Base-by-base conservation (phyloP, 2,797 vertebrate genomes). In the Otus scops region DNA sequence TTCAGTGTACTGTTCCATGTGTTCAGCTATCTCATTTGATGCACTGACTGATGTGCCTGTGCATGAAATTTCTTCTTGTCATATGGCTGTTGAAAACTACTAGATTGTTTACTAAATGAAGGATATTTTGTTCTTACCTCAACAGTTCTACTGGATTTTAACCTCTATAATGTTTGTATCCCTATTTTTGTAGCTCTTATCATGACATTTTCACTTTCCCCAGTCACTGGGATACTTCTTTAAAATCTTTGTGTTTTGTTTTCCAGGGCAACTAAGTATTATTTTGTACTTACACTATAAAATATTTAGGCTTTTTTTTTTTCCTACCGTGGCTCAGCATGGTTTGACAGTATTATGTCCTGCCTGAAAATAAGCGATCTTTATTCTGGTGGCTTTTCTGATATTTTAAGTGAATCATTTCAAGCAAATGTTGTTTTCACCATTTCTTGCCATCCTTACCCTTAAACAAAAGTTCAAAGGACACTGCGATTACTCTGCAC, bases 21-120 rank as follows among this genome's bases (percentile, higher is more conserved):
- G 13, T 65, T 90, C 51, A 48, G 18, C 77, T 43, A 1, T 61
- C 48, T 51, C 45, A 68, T 83, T 77, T 53, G 48, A 60, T 75
- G 85, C 57, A 51, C 39, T 27, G 71, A 83, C 36, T 94, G 82
- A 73, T 85, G 57, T 78, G 86, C 51, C 84, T 87, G 59, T 77
- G 84, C 91, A 92, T 95, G 88, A 64, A 21, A 60, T 79, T 87
- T 51, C 41, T 79, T 91, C 80, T 82, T 89, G 56, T 85, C 9
- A 1, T 61, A 36, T 21, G 53, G 57, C 82, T 88, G 11, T 87
- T 74, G 60, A 73, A 81, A 93, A 51, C 48, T 74, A 70, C 26
- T 45, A 14, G 41, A 38, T 70, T 0, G 1, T 86, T 92, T 75
- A 48, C 47, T 43, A 36, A 77, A n/a, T 3, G 51, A 53, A 36